phyloP scores from a whole-genome alignment of 2,113 vertebrate genomes.

The Corynorhinus townsendii region DNA sequence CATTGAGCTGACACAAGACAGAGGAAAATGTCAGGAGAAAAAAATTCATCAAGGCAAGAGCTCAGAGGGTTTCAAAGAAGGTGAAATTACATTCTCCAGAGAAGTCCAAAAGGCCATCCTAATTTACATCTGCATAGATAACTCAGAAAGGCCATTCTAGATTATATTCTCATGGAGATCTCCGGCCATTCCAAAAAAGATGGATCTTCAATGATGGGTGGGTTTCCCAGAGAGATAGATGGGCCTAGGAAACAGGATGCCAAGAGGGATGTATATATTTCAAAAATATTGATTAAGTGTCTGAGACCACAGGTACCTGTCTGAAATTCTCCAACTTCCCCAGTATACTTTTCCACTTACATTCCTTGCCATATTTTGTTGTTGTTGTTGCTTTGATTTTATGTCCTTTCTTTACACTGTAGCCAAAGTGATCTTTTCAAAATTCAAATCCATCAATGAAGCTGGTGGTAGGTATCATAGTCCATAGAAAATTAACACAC shows the following conservation, averaged over 20 bases:
- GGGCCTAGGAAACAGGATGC: not conserved
- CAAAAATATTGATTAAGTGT: not conserved
- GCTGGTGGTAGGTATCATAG: not conserved
- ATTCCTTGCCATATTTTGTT: not conserved
- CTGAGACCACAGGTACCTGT: not conserved
- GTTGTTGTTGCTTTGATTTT: not conserved
- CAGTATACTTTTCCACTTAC: not conserved
- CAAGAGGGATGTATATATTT: not conserved
- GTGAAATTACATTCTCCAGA: not conserved
- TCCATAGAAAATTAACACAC: not conserved
- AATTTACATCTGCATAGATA: not conserved
- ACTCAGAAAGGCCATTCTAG: not conserved
- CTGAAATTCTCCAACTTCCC: not conserved
- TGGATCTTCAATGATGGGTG: not conserved
- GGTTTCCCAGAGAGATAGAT: not conserved
- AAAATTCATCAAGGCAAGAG: not conserved
- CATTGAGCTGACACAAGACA: not conserved
- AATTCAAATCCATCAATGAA: not conserved
- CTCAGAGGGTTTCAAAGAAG: not conserved
- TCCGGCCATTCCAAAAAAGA: not conserved
- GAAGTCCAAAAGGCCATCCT: not conserved
- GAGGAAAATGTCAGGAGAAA: not conserved
- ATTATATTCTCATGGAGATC: not conserved
- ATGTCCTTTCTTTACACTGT: not conserved
- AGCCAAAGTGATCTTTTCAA: not conserved